Conservation (phyloP, 1,140 invertebrate species). For the Glomeris maerens region DNA sequence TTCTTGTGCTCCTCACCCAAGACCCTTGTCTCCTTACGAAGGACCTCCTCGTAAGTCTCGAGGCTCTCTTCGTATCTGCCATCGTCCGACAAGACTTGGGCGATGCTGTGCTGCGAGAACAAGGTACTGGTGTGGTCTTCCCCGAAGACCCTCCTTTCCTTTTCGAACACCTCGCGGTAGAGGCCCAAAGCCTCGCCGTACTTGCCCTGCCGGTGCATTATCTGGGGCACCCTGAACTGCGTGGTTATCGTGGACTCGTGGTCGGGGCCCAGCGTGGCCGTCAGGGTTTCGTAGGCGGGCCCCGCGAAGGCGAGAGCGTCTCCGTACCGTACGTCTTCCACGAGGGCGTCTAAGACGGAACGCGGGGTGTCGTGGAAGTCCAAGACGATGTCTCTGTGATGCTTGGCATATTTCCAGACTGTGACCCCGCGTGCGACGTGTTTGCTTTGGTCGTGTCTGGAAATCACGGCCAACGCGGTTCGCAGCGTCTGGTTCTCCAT, state of each 20-base stretch:
- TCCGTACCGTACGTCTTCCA: neutral
- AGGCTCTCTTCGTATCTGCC: constrained; percentile 12
- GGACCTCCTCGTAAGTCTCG: constrained; percentile 17
- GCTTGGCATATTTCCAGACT: neutral
- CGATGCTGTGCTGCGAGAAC: constrained; percentile 3
- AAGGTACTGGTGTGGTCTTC: constrained; percentile 10
- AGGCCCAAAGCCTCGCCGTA: constrained; percentile 13
- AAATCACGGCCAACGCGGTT: too few species aligned
- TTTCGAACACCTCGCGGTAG: constrained; percentile 9
- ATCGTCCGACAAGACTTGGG: neutral
- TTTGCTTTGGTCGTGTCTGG: neutral
- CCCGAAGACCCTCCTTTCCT: constrained; percentile 13
- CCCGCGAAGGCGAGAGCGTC: neutral
- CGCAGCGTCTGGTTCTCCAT: neutral
- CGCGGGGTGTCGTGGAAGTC: neutral
- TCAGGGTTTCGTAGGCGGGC: neutral
- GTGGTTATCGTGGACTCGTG: constrained; percentile 6
- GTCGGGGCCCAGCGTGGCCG: constrained; percentile 2
- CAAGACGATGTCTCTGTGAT: neutral
- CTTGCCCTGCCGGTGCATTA: constrained; percentile 7
- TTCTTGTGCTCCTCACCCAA: constrained; percentile 19
- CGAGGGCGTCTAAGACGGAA: neutral
- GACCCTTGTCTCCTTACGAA: constrained; percentile 15
- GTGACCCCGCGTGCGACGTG: neutral
- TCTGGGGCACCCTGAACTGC: constrained; percentile 2